Base-by-base conservation (phyloP, 1,140 invertebrate genomes). In the Dendroctonus ponderosae region DNA sequence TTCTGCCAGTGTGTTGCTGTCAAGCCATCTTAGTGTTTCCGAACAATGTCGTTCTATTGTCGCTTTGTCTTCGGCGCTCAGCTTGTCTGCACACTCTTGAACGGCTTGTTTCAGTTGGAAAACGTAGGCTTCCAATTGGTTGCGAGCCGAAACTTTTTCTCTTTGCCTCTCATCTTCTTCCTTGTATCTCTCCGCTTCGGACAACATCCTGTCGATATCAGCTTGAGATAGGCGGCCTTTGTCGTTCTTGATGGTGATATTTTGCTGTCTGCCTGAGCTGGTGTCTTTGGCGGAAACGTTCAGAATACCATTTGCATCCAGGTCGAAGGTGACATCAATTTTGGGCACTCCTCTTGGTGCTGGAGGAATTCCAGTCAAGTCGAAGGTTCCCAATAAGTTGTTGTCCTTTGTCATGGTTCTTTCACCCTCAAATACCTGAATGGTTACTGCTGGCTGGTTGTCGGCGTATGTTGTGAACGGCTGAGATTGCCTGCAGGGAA, bases 181-280 rank as follows among this genome's bases (percentile, higher is more conserved):
- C 70, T 85, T 86, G 76, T 87, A 92, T 42, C 74, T 79, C 50
- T 84, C 81, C 0, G 83, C 85, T 59, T 88, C 86, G 14, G 85
- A 84, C 8, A 91, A 85, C 89, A 95, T 94, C 48, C 87, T 82
- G 50, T 94, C 90, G 73, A 94, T 93, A 67, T 92, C 90, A 38
- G 90, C 88, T 73, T 93, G 91, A 7, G 83, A 85, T 2, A 92
- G 78, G 53, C 91, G 82, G 15, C 91, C 89, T 74, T 92, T 92
- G 76, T 93, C 91, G 74, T 93, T 93, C 15, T 89, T 91, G 66
- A 93, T 92, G n/a, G 88, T 91, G 70, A 94, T 93, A 72, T 92
- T 90, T 26, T 57, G 44, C 5, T 68, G 65, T 43, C 74, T 74
- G 0, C 83, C 83, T 0, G 82, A 84, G 7, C 81, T 84, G 59